These are phyloP conservation scores for Ormyrus pomaceus DNA, from an alignment of 2,888 invertebrate species.

Conservation along the genomic window DNA sequence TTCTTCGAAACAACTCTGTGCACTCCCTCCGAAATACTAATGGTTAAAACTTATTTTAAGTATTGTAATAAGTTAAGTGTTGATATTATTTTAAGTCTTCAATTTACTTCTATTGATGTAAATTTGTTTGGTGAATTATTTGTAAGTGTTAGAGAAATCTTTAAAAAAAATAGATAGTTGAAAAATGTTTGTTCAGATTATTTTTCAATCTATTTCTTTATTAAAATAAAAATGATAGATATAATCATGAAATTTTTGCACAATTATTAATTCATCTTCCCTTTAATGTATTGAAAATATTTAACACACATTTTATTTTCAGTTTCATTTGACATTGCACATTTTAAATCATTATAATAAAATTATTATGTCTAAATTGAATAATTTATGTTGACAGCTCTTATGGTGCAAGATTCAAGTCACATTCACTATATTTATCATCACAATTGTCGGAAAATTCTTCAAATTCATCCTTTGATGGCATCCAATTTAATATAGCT, in stretches of 20 bases:
- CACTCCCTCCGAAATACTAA: constrained; percentile 27
- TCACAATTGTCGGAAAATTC: constrained; percentile 74
- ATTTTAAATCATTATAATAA: background rate
- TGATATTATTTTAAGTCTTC: constrained; percentile 17
- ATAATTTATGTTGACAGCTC: too few relatives aligned
- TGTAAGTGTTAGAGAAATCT: constrained; percentile 24
- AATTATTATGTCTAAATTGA: too few relatives aligned
- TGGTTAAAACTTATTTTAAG: constrained; percentile 5
- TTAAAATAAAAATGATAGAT: constrained; percentile 37
- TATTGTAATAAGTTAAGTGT: constrained; percentile 18
- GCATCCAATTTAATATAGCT: constrained; percentile 71
- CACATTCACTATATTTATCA: constrained; percentile 70
- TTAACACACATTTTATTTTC: too few relatives aligned
- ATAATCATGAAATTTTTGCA: background rate
- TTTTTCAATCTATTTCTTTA: constrained; percentile 49
- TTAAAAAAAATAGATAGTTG: constrained; percentile 14
- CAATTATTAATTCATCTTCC: background rate
- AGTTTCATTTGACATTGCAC: too few relatives aligned
- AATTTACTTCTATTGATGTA: constrained; percentile 8
- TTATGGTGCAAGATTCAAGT: constrained; percentile 57
- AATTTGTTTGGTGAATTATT: constrained; percentile 25
- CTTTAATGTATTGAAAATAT: background rate
- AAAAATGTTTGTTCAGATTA: constrained; percentile 37
- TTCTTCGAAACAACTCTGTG: background rate
- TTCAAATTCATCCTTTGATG: constrained; percentile 71